Percentiles rank a stretch among this genome's conserved stretches.
phyloP scores from a whole-genome alignment of 2,113 vertebrate species.

The Dolichallabes microphthalmus region DNA sequence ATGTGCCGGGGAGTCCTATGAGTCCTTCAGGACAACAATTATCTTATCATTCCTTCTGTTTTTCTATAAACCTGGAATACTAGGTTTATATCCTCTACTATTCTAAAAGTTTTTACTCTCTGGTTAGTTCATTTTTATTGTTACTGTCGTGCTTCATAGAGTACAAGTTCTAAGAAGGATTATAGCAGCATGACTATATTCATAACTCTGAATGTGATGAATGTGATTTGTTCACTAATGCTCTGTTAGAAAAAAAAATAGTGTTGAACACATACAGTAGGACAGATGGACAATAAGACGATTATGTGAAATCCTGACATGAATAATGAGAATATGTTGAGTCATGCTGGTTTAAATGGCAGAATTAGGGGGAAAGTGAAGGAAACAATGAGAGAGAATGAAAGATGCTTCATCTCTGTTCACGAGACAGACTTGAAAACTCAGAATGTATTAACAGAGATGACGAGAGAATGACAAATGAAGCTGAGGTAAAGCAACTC shows the following conservation, averaged over 20 bases:
- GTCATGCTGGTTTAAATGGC: not conserved
- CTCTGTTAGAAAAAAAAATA: not conserved
- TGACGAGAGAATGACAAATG: not conserved
- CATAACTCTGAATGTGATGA: not conserved
- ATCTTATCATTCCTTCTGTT: not conserved
- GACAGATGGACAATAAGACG: not conserved
- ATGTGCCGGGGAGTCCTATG: no score
- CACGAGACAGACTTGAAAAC: not conserved
- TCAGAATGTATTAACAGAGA: not conserved
- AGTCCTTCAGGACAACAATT: no score
- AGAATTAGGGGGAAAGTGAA: not conserved
- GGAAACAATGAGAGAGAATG: not conserved
- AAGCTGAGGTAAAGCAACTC: not conserved
- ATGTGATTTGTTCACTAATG: conserved; percentile 5
- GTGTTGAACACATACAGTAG: not conserved
- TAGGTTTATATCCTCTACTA: not conserved
- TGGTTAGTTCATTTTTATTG: not conserved
- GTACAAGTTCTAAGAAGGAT: not conserved
- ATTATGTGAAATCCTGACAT: not conserved
- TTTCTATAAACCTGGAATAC: not conserved
- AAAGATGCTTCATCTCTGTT: not conserved
- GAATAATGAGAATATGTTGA: conserved; percentile 16
- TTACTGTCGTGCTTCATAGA: not conserved
- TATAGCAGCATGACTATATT: not conserved
- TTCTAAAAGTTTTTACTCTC: not conserved